Conservation (phyloP, 2,113 vertebrate genomes). For the Sialia sialis region DNA sequence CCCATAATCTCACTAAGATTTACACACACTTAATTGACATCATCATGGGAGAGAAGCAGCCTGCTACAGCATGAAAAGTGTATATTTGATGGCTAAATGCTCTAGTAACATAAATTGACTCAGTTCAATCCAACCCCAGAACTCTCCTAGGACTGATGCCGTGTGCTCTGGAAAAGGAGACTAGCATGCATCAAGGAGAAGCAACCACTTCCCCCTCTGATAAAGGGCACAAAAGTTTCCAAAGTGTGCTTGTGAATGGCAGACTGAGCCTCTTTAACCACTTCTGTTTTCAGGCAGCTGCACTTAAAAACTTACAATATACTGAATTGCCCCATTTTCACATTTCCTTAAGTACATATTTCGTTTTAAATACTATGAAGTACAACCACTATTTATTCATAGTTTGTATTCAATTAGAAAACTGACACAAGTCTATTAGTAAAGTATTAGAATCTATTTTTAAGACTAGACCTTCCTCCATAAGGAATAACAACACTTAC, state of each 20-base stretch:
- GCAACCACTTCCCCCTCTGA: not conserved
- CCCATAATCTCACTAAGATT: not conserved
- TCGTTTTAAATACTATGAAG: not conserved
- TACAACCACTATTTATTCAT: not conserved
- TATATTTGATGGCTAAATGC: not conserved
- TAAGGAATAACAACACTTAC: not conserved
- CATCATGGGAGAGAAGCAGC: not conserved
- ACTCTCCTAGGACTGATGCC: not conserved
- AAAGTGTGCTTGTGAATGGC: not conserved
- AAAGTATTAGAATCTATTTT: not conserved
- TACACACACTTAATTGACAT: not conserved
- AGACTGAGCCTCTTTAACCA: not conserved
- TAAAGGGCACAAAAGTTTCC: not conserved
- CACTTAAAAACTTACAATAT: not conserved
- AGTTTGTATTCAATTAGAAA: not conserved
- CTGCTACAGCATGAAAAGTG: not conserved
- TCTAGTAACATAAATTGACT: not conserved
- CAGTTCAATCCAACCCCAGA: not conserved
- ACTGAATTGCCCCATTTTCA: not conserved
- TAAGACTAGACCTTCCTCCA: not conserved
- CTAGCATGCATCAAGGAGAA: not conserved
- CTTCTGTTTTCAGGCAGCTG: not conserved
- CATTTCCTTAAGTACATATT: not conserved
- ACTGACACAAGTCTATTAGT: not conserved
- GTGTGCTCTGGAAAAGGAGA: not conserved